Evolutionary conservation across 2,888 invertebrate species (phyloP), one percentile per base, ranked within the genome.

Genomic region (Nemapogon koenigi): DNA sequence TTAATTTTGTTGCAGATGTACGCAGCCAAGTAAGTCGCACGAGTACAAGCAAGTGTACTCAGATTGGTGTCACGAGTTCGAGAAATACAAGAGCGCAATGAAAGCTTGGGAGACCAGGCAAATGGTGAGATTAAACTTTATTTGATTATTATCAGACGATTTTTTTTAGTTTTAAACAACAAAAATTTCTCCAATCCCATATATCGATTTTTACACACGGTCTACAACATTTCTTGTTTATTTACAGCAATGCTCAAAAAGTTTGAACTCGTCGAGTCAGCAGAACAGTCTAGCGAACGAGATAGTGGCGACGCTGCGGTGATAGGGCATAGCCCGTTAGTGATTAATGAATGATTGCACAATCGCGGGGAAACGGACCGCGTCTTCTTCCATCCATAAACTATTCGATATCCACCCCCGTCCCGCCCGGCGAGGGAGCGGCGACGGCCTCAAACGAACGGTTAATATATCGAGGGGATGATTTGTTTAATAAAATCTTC

Each of bases 11-110:
- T 57, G 28, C 52, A 80, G 83, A 51, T 83, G 83, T 63, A 71
- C 78, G 22, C 82, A 82, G 47, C 83, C 83, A 4, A 80, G 75
- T 48, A 82, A 82, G 51, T 70, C 82, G 4, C 76, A 81, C 43
- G 83, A 83, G 49, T 83, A 82, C 54, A 81, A 81, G 57, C 81
- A 83, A 52, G 83, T 85, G 42, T 87, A 87, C 59, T 82, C 86
- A 4, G 87, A 87, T 53, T 88, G 88, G 88, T 88, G 88, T 55
- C 83, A 85, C 50, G 85, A 87, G 62, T 86, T 86, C 54, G 86
- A 87, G 57, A 83, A 83, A 55, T 87, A 88, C 64, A 86, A 86
- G 61, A 79, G 70, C 49, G 85, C 84, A 22, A 83, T 85, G 83
- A 82, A 83, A 49, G 79, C 78, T 41, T 85, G 85, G 85, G 83